Conservation (phyloP, 2,113 vertebrate genomes). For the Heterotis niloticus region DNA sequence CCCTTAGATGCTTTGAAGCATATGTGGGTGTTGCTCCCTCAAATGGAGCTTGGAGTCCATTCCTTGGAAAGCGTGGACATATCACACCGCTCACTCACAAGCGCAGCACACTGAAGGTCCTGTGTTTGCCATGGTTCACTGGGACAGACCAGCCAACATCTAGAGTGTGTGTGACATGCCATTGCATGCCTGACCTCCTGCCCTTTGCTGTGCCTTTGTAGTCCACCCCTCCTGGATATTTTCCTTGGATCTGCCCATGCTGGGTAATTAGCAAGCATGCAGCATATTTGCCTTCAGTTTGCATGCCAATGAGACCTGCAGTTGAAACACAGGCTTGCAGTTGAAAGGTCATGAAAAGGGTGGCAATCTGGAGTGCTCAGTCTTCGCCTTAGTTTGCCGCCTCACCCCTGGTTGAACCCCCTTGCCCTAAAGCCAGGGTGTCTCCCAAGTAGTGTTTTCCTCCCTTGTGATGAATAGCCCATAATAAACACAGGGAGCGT, state of each 20-base stretch:
- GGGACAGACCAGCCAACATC: conserved; percentile 27
- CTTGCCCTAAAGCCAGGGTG: conserved; percentile 18
- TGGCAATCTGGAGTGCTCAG: conserved; percentile 36
- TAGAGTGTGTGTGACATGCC: neutral
- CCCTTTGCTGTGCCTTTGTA: too few relatives aligned
- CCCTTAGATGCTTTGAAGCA: too few relatives aligned
- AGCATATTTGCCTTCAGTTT: neutral
- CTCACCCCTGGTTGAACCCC: conserved; percentile 27
- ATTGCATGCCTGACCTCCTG: too few relatives aligned
- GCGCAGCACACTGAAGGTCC: neutral
- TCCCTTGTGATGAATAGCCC: conserved; percentile 44
- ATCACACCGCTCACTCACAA: too few relatives aligned
- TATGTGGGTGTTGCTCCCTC: too few relatives aligned
- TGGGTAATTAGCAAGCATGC: neutral
- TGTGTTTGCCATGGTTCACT: conserved; percentile 30
- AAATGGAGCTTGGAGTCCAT: too few relatives aligned
- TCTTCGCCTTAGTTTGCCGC: neutral
- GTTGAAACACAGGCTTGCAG: neutral
- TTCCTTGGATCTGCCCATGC: neutral
- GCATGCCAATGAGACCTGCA: neutral
- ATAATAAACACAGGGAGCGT: conserved; percentile 56
- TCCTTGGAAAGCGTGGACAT: too few relatives aligned
- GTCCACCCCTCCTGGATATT: neutral
- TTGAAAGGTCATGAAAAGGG: neutral
- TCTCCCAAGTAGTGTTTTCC: neutral